Evolutionary conservation across 1,140 invertebrate genomes (phyloP).

Genomic region (Drosophila virilis): DNA sequence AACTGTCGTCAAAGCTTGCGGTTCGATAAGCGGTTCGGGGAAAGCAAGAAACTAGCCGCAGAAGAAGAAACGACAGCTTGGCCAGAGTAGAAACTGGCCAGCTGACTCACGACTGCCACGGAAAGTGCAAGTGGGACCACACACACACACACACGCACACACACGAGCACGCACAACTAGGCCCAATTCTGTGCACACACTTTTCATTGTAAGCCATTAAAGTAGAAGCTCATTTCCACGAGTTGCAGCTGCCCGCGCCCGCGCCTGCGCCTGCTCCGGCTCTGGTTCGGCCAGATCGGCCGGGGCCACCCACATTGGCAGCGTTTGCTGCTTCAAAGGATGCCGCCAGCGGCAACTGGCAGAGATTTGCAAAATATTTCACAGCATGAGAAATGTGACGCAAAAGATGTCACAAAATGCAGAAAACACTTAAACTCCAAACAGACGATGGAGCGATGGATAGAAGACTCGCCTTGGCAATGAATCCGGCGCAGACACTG

Average conservation of each 20-base stretch:
- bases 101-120: neutral
- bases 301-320: slow-evolving; percentile 62
- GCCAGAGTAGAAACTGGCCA: neutral
- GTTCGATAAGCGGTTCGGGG: slow-evolving; percentile 27
- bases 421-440: slow-evolving; percentile 66
- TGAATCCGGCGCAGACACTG: slow-evolving; percentile 1
- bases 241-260: slow-evolving; percentile 2
- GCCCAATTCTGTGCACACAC: slow-evolving; percentile 24
- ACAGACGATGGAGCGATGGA: neutral
- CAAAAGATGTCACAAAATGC: slow-evolving; percentile 75
- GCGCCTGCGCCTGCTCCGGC: too few relatives aligned
- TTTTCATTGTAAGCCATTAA: slow-evolving; percentile 77
- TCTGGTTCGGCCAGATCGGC: too few relatives aligned
- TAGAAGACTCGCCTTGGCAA: too few relatives aligned
- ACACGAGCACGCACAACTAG: neutral
- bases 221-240: slow-evolving; percentile 39
- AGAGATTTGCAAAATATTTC: slow-evolving; percentile 79
- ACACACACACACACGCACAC: neutral
- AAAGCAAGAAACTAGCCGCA: neutral
- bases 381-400: slow-evolving; percentile 74
- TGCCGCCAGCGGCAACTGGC: slow-evolving; percentile 43
- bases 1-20: slow-evolving; percentile 48
- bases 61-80: slow-evolving; percentile 23
- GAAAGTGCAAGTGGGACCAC: slow-evolving; percentile 32
- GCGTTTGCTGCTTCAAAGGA: slow-evolving; percentile 53